Evolutionary conservation across 1,140 invertebrate genomes (phyloP), one percentile per base, ranked within the genome.

Genomic region (Platorchestia sp.): DNA sequence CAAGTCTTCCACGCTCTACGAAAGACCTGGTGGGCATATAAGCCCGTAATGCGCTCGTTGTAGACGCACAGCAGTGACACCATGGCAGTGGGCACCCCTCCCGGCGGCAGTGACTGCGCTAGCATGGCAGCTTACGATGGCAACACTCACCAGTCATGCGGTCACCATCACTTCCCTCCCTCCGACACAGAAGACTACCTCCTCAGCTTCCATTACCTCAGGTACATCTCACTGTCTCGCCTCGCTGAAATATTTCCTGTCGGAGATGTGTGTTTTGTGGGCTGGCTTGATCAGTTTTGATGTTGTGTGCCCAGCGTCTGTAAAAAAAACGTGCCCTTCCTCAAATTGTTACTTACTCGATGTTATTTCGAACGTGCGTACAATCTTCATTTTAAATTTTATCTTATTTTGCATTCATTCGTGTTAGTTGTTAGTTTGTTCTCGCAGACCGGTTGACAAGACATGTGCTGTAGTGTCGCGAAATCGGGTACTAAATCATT

Each of bases 21-120:
- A 36, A 36, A 75, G 59, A 36, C 27, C 47, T 19, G 14, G 14
- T 75, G 27, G 59, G 36, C 27, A 1, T 75, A 3, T 22, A 75
- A 75, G 59, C 59, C 6, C 14, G 59, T 75, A 27, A 75, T 75
- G 59, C 59, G 36, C 36, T 75, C 14, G 59, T 36, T 36, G 27
- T 75, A 75, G 59, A 75, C 14, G 59, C 10, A 10, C 19, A 6
- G 42, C 19, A 14, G 89, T 14, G 89, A 93, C 91, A 40, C 22
- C 44, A 93, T 93, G 91, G 91, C 91, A 45, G 91, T 93, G 45
- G 91, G 91, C 91, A 93, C 91, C 45, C 91, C 91, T 36, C 41
- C 91, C 10, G 45, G 44, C 45, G 91, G 91, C 22, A 45, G 43
- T 22, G 91, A 93, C 41, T 93, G 91, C n/a, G 44, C 22, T 45